Evolutionary conservation across 2,113 vertebrate species (phyloP).

Genomic region (Falcunculus frontatus): DNA sequence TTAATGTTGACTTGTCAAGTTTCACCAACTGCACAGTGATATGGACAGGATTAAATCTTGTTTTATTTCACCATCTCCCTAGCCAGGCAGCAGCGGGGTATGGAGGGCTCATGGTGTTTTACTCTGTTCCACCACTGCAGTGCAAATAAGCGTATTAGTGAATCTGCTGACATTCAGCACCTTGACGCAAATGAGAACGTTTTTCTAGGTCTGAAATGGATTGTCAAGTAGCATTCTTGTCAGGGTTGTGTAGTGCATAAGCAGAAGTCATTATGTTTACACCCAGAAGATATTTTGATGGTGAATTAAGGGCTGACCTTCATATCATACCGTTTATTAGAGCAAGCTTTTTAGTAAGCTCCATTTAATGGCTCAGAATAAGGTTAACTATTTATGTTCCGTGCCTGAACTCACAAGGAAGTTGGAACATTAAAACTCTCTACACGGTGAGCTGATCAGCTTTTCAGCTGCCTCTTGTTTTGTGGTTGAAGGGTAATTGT

Average conservation of each 20-base stretch:
- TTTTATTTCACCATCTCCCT: background rate
- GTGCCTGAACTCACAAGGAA: background rate
- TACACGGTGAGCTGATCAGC: background rate
- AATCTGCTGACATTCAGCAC: background rate
- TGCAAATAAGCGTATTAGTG: slow-evolving; percentile 14
- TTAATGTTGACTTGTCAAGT: slow-evolving; percentile 48
- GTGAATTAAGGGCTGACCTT: slow-evolving; percentile 44
- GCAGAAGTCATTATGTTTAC: slow-evolving; percentile 34
- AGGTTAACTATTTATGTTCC: slow-evolving; percentile 32
- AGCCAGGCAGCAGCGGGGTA: background rate
- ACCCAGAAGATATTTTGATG: slow-evolving; percentile 39
- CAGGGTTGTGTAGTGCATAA: background rate
- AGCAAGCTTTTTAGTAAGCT: slow-evolving; percentile 13
- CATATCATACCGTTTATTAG: slow-evolving; percentile 29
- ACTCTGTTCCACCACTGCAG: background rate
- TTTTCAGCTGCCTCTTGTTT: slow-evolving; percentile 15
- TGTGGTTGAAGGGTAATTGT: background rate
- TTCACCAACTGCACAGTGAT: background rate
- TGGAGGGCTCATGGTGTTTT: background rate
- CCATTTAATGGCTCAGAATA: slow-evolving; percentile 1
- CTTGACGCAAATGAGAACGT: background rate
- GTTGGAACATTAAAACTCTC: background rate
- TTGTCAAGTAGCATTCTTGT: slow-evolving; percentile 30
- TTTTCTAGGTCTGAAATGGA: slow-evolving; percentile 18
- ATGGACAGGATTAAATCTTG: slow-evolving; percentile 1